These are phyloP conservation scores for Promerops cafer DNA, from an alignment of 2,113 vertebrate species.

Conservation along the genomic window DNA sequence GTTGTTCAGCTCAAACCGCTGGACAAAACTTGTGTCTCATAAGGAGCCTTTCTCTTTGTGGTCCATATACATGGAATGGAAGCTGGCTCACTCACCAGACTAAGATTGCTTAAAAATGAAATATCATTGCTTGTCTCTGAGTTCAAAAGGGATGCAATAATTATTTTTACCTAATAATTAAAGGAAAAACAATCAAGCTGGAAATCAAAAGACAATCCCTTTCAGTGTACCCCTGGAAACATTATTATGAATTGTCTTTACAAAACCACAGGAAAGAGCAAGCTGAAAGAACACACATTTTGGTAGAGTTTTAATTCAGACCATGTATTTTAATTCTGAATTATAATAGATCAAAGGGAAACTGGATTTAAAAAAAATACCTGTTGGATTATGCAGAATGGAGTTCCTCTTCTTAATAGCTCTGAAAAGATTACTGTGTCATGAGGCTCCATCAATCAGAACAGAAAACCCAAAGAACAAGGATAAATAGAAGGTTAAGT, in stretches of 20 bases:
- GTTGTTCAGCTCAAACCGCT: background rate
- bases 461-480: background rate
- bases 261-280: background rate
- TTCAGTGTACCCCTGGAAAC: background rate
- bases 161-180: background rate
- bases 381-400: background rate
- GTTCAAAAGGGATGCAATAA: background rate
- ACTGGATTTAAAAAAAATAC: background rate
- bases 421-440: background rate
- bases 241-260: background rate
- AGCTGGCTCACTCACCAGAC: background rate
- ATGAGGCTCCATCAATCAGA: background rate
- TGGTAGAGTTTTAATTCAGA: background rate
- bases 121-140: background rate
- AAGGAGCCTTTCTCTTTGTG: background rate
- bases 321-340: background rate
- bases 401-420: constrained; percentile 10
- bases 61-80: background rate
- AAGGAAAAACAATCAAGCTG: background rate
- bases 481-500: constrained; percentile 23
- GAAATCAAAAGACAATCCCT: background rate
- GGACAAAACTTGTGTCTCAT: background rate
- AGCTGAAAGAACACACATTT: background rate
- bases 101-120: background rate
- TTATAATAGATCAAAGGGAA: constrained; percentile 28